Conservation (phyloP, 2,113 vertebrate species). For the Odobenus rosmarus region DNA sequence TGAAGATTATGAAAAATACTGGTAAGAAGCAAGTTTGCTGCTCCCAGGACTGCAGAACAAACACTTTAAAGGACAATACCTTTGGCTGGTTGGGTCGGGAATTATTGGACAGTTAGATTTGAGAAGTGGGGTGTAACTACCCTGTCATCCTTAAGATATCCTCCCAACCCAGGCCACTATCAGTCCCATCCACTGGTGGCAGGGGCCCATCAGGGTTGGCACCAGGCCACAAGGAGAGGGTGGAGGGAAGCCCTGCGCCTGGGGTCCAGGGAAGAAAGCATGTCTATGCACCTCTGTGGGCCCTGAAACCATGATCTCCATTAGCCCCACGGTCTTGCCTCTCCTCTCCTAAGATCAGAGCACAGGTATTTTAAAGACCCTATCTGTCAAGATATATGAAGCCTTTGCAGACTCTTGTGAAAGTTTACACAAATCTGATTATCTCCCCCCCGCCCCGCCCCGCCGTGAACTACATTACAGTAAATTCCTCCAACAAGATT, state of each 20-base stretch:
- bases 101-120: not conserved
- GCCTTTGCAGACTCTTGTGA: not conserved
- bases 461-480: conserved; percentile 45
- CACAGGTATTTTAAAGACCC: not conserved
- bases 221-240: not conserved
- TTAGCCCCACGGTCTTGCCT: not conserved
- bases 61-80: not conserved
- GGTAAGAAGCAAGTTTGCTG: not conserved
- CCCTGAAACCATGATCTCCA: not conserved
- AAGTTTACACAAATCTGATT: conserved; percentile 61
- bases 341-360: not conserved
- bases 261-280: not conserved
- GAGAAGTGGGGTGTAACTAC: not conserved
- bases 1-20: not conserved
- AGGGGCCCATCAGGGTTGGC: not conserved
- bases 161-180: not conserved
- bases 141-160: not conserved
- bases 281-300: not conserved
- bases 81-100: not conserved
- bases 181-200: not conserved
- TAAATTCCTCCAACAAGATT: conserved; percentile 57
- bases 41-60: not conserved
- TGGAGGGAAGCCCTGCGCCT: not conserved
- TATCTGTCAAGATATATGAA: conserved; percentile 21
- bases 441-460: not conserved